Evolutionary conservation across 2,113 vertebrate genomes (phyloP).

Genomic region (Desmodus rotundus): DNA sequence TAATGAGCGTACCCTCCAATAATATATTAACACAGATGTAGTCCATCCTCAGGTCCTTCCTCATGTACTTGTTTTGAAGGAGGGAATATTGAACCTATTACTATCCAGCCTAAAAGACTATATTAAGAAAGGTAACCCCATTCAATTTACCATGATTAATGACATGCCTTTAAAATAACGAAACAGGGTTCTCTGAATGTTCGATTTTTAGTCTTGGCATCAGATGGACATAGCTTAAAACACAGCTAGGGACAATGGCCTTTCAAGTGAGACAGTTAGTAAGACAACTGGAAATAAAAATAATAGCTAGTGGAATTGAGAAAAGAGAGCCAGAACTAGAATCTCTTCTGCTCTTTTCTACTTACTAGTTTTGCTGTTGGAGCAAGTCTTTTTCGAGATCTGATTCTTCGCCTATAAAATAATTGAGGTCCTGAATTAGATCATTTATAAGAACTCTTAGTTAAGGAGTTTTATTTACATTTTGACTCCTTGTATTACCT

Average conservation of each 20-base stretch:
- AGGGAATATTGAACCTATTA: not conserved
- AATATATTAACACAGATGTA: not conserved
- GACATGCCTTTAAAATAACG: not conserved
- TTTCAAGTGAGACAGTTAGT: not conserved
- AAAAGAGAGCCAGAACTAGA: not conserved
- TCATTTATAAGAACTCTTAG: not conserved
- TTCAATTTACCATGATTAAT: not conserved
- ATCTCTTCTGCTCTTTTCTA: not conserved
- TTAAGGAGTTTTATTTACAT: not conserved
- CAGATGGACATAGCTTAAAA: not conserved
- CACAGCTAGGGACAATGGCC: not conserved
- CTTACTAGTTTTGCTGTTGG: not conserved
- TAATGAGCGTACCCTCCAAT: not conserved
- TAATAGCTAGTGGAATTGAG: not conserved
- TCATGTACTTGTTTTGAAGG: not conserved
- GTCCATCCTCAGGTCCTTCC: not conserved
- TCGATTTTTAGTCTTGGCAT: not conserved
- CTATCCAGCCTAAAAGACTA: not conserved
- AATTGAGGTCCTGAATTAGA: not conserved
- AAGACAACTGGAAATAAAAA: constrained; percentile 7
- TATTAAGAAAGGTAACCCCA: not conserved
- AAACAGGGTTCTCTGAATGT: not conserved
- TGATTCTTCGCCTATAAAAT: not conserved
- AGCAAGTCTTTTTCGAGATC: not conserved
- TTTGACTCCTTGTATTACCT: not conserved